Evolutionary conservation across 1,140 invertebrate genomes (phyloP).

Genomic region (Sweltsa coloradensis): DNA sequence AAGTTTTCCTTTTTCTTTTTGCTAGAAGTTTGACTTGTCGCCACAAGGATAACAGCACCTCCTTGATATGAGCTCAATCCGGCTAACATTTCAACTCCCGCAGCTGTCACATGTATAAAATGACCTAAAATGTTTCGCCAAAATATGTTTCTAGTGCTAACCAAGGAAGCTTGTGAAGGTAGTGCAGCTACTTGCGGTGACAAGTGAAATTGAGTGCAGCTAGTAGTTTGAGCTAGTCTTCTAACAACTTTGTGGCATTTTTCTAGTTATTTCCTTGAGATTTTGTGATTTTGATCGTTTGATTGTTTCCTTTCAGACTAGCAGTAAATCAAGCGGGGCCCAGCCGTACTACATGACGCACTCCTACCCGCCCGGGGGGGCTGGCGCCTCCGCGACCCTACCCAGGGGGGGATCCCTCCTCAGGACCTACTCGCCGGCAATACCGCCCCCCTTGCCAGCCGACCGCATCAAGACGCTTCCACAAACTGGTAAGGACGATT

Average conservation of each 20-base stretch:
- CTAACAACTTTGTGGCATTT: neutral
- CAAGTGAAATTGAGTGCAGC: too few species aligned
- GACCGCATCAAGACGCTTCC: slow-evolving; percentile 35
- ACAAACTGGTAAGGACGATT: slow-evolving; percentile 6
- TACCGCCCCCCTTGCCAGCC: slow-evolving; percentile 33
- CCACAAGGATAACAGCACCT: too few species aligned
- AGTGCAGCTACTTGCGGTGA: too few species aligned
- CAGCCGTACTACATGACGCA: slow-evolving; percentile 40
- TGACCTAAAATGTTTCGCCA: too few species aligned
- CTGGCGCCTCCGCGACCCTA: slow-evolving; percentile 40
- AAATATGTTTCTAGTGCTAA: too few species aligned
- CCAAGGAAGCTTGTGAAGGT: too few species aligned
- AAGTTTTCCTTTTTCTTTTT: too few species aligned
- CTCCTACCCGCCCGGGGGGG: slow-evolving; percentile 25
- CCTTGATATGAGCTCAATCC: too few species aligned
- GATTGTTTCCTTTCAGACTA: slow-evolving; percentile 27
- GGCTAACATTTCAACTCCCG: too few species aligned
- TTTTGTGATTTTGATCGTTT: slow-evolving; percentile 1
- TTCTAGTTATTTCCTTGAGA: neutral
- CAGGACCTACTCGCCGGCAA: slow-evolving; percentile 52
- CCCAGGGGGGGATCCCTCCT: slow-evolving; percentile 47
- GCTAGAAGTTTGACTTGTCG: too few species aligned
- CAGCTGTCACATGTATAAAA: too few species aligned
- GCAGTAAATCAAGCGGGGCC: slow-evolving; percentile 29
- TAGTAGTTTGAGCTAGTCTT: neutral